Base-by-base conservation (phyloP, 2,797 vertebrate species). In the Acanthis flammea region DNA sequence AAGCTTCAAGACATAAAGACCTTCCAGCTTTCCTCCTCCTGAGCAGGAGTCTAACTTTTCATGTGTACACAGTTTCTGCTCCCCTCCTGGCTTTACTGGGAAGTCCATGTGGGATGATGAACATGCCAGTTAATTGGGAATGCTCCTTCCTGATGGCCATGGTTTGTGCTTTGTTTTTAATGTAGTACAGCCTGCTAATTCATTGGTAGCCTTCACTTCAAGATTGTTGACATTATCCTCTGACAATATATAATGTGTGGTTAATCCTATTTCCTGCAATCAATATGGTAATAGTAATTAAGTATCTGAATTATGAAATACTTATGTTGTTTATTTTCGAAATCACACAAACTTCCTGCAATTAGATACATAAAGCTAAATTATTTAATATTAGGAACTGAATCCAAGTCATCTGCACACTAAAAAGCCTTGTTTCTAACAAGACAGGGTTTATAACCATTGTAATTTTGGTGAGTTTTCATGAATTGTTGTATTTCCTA, bases 211-310 rank as follows among this genome's bases (percentile, higher is more conserved):
- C 92, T 55, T 77, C 44, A 7, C 81, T 83, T 89, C 50, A 48
- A 48, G 79, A 58, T 14, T 85, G 75, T 94, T 94, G 87, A 89
- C 61, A 53, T 86, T 90, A 90, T 83, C 65, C 58, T 77, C 72
- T 82, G 81, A 85, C 51, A 93, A 95, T 83, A 87, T 78, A 71
- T 65, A 84, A 75, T 82, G 78, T 54, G 88, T 92, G 90, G 92
- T 91, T 94, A 93, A 94, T 94, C 68, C 51, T 93, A 51, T 89
- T 96, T 92, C 95, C 95, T 95, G 84, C 78, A 95, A 93, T 97
- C 92, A 95, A 95, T 96, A 86, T 92, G 92, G 91, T 93, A 92
- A 89, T 96, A 91, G 76, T 95, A 95, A 96, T 96, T 97, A 95
- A 96, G 73, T 94, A 78, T 95, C 65, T 90, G 92, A 95, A 80